Percentiles rank a stretch among this genome's conserved stretches.
phyloP scores from a whole-genome alignment of 2,888 invertebrate genomes.

The Apamea sordens region DNA sequence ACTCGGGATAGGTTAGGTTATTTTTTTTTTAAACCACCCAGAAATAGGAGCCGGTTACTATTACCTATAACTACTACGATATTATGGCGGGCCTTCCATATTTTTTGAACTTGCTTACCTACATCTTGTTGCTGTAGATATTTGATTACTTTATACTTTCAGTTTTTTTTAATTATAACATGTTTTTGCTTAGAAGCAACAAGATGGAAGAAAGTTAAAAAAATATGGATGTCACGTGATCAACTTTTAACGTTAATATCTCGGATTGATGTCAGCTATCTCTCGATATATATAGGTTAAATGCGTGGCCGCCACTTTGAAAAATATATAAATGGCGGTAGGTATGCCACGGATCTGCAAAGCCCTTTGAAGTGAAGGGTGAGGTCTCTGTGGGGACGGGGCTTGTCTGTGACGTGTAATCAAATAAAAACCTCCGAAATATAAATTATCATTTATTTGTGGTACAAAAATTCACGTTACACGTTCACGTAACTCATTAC shows the following conservation, averaged over 20 bases:
- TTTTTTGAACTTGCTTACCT: neutral
- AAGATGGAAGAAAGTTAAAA: too few relatives aligned
- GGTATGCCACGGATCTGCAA: neutral
- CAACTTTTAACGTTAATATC: neutral
- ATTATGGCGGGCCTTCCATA: neutral
- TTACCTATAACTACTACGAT: too few relatives aligned
- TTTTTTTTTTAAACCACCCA: too few relatives aligned
- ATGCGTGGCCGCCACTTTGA: neutral
- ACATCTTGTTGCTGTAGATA: too few relatives aligned
- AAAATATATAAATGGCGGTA: neutral
- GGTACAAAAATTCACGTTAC: conserved; percentile 78
- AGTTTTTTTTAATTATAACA: too few relatives aligned
- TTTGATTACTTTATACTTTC: too few relatives aligned
- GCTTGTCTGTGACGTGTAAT: too few relatives aligned
- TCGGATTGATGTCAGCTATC: neutral
- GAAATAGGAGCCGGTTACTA: too few relatives aligned
- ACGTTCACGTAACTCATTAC: conserved; percentile 69
- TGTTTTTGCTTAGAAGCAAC: too few relatives aligned
- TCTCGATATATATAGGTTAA: neutral
- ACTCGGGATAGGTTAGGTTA: too few relatives aligned
- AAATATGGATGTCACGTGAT: neutral
- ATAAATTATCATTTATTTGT: conserved; percentile 76
- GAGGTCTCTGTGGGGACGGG: too few relatives aligned
- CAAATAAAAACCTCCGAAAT: conserved; percentile 49
- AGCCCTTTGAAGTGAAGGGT: neutral